These are phyloP conservation scores for Lithosia quadra DNA, from an alignment of 2,888 invertebrate species.

Conservation along the genomic window DNA sequence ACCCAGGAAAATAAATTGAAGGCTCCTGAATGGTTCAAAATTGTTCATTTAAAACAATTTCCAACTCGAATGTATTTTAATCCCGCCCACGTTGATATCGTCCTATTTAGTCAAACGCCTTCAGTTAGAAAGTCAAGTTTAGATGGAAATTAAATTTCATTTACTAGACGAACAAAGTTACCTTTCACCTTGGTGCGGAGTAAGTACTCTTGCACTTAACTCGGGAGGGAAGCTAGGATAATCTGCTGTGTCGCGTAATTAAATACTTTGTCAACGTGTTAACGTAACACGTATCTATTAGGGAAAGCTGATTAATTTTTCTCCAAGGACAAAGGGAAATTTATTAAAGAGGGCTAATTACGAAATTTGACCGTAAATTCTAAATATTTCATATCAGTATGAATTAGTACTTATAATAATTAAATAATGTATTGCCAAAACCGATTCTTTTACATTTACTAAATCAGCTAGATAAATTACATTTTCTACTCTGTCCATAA, in stretches of 20 bases:
- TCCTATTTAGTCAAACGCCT: slow-evolving; percentile 23
- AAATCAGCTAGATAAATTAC: neutral
- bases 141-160: slow-evolving; percentile 39
- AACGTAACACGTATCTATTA: slow-evolving; percentile 24
- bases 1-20: slow-evolving; percentile 9
- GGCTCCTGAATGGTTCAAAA: slow-evolving; percentile 23
- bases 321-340: slow-evolving; percentile 9
- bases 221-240: slow-evolving; percentile 25
- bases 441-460: neutral
- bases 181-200: neutral
- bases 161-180: slow-evolving; percentile 29
- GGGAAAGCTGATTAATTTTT: slow-evolving; percentile 34
- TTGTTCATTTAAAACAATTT: slow-evolving; percentile 30
- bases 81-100: slow-evolving; percentile 35
- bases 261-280: slow-evolving; percentile 36
- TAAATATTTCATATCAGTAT: neutral
- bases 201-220: slow-evolving; percentile 23
- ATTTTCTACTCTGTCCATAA: neutral
- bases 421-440: neutral
- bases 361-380: neutral
- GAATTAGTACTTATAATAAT: no score
- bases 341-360: neutral
- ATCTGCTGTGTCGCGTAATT: slow-evolving; percentile 37
- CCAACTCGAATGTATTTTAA: slow-evolving; percentile 32
- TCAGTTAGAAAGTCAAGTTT: slow-evolving; percentile 33